Conservation (phyloP, 92 coral and sea anemone species). For the Diadumene lineata region DNA sequence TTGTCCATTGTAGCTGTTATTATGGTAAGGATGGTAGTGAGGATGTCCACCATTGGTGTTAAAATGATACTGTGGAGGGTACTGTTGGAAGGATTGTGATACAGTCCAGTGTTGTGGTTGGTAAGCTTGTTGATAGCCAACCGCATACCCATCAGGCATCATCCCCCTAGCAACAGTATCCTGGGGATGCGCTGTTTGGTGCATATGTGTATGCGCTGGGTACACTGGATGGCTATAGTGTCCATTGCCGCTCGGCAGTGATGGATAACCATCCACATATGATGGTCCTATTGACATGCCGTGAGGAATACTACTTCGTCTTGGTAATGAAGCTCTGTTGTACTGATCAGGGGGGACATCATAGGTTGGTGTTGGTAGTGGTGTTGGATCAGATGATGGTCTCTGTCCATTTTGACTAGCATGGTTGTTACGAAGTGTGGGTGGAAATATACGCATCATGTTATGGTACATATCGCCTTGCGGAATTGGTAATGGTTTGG, state of each 20-base stretch:
- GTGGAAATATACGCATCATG: conserved; percentile 78
- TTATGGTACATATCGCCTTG: conserved; percentile 61
- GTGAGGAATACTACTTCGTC: conserved; percentile 68
- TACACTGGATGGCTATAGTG: conserved; percentile 34
- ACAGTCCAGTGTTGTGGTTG: conserved; percentile 58
- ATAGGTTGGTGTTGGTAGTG: conserved; percentile 41
- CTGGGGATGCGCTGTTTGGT: conserved; percentile 32
- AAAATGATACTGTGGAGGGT: conserved; percentile 41
- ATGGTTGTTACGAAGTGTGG: conserved; percentile 65
- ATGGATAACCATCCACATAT: conserved; percentile 42
- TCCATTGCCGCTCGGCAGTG: conserved; percentile 24
- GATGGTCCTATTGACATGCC: conserved; percentile 22
- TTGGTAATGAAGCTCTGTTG: conserved; percentile 35
- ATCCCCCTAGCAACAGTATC: conserved; percentile 53
- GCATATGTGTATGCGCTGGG: conserved; percentile 30
- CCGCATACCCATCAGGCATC: conserved; percentile 26
- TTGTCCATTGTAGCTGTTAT: conserved; percentile 59
- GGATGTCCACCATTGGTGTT: conserved; percentile 34
- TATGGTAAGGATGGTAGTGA: conserved; percentile 20
- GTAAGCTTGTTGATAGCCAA: conserved; percentile 28
- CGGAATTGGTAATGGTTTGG: conserved; percentile 70
- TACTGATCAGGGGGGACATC: conserved; percentile 59
- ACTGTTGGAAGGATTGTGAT: conserved; percentile 37
- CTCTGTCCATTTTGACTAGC: conserved; percentile 41
- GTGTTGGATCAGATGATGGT: conserved; percentile 71